Percentiles rank a stretch among this genome's conserved stretches.
phyloP scores from a whole-genome alignment of 2,113 vertebrate species.

The Hemiprocne comata region DNA sequence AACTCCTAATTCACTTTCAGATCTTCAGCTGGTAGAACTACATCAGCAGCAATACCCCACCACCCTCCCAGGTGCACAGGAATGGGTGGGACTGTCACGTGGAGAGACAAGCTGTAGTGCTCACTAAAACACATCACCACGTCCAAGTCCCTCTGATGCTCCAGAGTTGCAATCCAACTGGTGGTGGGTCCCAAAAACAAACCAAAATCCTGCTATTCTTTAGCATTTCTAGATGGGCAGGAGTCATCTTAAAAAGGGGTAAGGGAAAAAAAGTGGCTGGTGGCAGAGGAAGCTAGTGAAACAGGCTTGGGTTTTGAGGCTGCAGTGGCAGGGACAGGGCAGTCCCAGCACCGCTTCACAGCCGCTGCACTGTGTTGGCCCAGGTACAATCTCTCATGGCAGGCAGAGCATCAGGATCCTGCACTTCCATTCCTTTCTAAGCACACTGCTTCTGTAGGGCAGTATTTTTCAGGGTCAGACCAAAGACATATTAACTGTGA shows the following conservation, averaged over 20 bases:
- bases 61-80: background rate
- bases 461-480: background rate
- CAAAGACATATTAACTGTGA: background rate
- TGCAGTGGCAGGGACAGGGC: fast-evolving
- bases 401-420: background rate
- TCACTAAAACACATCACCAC: background rate
- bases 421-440: background rate
- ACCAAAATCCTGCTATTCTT: background rate
- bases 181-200: background rate
- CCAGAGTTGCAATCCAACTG: background rate
- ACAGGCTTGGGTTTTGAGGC: background rate
- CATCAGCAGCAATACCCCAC: background rate
- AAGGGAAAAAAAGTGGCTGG: background rate
- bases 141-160: background rate
- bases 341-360: background rate
- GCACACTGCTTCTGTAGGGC: background rate
- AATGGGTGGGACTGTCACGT: background rate
- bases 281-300: background rate
- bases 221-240: background rate
- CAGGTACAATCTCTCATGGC: background rate
- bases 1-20: background rate
- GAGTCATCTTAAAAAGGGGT: background rate
- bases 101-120: background rate
- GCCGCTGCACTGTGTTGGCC: background rate
- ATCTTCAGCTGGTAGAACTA: background rate